Evolutionary conservation across 2,113 vertebrate genomes (phyloP).

Genomic region (Sminthopsis crassicaudata): DNA sequence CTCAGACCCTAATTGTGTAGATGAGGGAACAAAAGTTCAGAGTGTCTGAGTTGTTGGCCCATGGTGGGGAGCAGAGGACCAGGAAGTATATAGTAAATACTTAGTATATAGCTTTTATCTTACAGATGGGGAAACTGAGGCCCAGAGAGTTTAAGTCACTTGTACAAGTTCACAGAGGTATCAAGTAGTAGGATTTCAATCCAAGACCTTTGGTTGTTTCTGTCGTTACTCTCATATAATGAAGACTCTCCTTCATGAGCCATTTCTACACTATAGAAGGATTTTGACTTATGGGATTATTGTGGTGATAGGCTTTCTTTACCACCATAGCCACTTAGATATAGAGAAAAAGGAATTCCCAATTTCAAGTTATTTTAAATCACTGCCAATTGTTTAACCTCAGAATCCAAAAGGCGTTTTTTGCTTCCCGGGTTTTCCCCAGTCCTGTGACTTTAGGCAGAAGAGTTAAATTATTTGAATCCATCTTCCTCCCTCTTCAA

Average conservation of each 20-base stretch:
- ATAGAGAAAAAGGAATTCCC: not conserved
- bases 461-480: not conserved
- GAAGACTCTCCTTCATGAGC: not conserved
- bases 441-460: not conserved
- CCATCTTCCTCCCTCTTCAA: not conserved
- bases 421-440: not conserved
- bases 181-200: not conserved
- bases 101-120: not conserved
- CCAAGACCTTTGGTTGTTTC: not conserved
- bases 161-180: not conserved
- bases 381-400: not conserved
- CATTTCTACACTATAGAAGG: not conserved
- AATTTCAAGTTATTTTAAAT: not conserved
- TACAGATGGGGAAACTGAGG: not conserved
- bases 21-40: not conserved
- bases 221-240: not conserved
- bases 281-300: not conserved
- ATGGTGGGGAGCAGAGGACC: not conserved
- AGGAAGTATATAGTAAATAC: not conserved
- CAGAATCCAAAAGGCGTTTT: not conserved
- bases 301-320: not conserved
- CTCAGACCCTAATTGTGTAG: not conserved
- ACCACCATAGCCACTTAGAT: not conserved
- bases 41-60: not conserved
- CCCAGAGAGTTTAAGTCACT: not conserved